A percentile compares a stretch with the other conserved stretches of the same genome.
Evolutionary conservation across 2,888 invertebrate species (phyloP).

Genomic region (Lochmaea capreae): DNA sequence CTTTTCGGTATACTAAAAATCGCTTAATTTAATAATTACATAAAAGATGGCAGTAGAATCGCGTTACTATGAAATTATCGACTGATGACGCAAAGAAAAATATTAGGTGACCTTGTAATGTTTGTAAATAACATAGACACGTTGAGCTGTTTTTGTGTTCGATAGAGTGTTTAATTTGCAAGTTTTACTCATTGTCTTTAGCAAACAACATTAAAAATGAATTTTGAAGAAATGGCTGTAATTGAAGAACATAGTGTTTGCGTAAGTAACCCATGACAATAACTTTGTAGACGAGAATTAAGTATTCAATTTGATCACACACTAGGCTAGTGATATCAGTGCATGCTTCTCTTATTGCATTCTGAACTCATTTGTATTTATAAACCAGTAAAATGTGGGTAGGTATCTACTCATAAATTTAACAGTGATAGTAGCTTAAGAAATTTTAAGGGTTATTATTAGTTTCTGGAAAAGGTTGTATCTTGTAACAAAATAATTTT

Average conservation of each 20-base stretch:
- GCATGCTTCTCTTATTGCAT: constrained; percentile 18
- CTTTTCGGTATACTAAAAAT: neutral
- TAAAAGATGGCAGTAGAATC: constrained; percentile 13
- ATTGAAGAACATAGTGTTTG: constrained; percentile 73
- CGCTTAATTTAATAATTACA: neutral
- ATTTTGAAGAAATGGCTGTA: constrained; percentile 73
- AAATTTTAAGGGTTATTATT: neutral
- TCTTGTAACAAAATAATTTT: constrained; percentile 23
- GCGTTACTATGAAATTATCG: constrained; percentile 37
- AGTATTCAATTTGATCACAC: constrained; percentile 31
- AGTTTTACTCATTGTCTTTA: constrained; percentile 44
- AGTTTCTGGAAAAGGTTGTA: neutral
- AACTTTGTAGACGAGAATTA: constrained; percentile 24
- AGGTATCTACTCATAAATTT: neutral
- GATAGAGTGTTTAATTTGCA: constrained; percentile 44
- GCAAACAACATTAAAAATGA: constrained; percentile 66
- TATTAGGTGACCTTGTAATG: constrained; percentile 77
- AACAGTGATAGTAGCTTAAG: neutral
- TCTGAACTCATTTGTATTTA: constrained; percentile 8
- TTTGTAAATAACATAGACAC: constrained; percentile 80
- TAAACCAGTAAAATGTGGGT: neutral
- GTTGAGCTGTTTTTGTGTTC: constrained; percentile 65
- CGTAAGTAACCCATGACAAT: constrained; percentile 66
- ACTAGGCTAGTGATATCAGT: constrained; percentile 23
- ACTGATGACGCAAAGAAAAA: constrained; percentile 61